Evolutionary conservation across 1,140 invertebrate species (phyloP).

Genomic region (Neodiprion pinetum): DNA sequence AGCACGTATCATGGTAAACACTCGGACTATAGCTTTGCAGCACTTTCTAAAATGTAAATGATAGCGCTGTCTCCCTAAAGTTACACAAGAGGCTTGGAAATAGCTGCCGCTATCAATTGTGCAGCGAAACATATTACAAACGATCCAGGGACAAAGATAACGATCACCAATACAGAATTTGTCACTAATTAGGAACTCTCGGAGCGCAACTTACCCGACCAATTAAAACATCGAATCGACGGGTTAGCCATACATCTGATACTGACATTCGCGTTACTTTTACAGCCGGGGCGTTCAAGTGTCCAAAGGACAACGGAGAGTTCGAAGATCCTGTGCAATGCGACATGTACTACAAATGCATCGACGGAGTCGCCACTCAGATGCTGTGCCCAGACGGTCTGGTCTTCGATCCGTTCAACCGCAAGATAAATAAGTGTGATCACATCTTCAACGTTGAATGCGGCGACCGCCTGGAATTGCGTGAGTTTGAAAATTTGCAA

Average conservation of each 20-base stretch:
- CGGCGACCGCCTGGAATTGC: slow-evolving; percentile 81
- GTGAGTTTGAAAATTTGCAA: slow-evolving; percentile 69
- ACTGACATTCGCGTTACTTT: slow-evolving; percentile 8
- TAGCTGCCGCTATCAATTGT: neutral
- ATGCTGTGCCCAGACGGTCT: slow-evolving; percentile 87
- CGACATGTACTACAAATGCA: slow-evolving; percentile 86
- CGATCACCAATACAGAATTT: too few relatives aligned
- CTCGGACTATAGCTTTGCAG: neutral
- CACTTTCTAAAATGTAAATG: slow-evolving; percentile 61
- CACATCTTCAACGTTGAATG: slow-evolving; percentile 91
- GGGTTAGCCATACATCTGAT: too few relatives aligned
- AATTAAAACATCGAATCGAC: too few relatives aligned
- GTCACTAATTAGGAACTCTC: too few relatives aligned
- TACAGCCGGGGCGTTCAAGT: slow-evolving; percentile 74
- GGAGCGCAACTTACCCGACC: too few relatives aligned
- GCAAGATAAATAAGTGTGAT: slow-evolving; percentile 88
- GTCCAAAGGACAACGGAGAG: slow-evolving; percentile 77
- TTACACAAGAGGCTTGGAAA: slow-evolving; percentile 43
- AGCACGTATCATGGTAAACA: neutral
- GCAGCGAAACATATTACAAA: neutral
- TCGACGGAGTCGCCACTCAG: slow-evolving; percentile 73
- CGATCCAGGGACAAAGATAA: neutral
- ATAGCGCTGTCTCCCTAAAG: slow-evolving; percentile 44
- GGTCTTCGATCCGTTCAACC: slow-evolving; percentile 83
- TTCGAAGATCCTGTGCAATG: slow-evolving; percentile 82